Evolutionary conservation across 2,113 vertebrate species (phyloP).

Genomic region (Phaetusa simplex): DNA sequence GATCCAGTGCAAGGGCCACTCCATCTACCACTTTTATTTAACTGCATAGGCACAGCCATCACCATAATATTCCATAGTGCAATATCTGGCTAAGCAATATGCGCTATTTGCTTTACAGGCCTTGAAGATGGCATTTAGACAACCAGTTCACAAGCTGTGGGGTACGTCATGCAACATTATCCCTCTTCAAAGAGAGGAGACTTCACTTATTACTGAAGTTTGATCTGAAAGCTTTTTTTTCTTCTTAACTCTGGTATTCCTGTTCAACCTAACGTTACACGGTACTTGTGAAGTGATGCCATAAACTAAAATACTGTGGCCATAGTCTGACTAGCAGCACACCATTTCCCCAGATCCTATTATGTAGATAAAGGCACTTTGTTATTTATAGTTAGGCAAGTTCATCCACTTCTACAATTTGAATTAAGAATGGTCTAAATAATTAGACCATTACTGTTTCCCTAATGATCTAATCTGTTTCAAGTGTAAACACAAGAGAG

Average conservation of each 20-base stretch:
- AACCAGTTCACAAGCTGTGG: background rate
- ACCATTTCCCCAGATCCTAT: background rate
- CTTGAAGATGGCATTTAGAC: background rate
- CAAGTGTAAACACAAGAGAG: slow-evolving; percentile 21
- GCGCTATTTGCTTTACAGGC: background rate
- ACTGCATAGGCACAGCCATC: background rate
- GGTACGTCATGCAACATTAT: background rate
- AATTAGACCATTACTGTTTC: slow-evolving; percentile 34
- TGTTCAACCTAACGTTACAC: background rate
- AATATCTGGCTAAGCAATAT: background rate
- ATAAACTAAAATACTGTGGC: background rate
- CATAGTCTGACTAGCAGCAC: background rate
- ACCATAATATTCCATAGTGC: background rate
- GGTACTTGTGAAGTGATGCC: background rate
- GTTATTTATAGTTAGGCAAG: background rate
- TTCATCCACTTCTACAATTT: background rate
- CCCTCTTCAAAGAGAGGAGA: background rate
- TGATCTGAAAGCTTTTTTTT: background rate
- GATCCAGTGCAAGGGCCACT: background rate
- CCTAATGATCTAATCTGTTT: slow-evolving; percentile 31
- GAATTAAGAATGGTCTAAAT: slow-evolving; percentile 18
- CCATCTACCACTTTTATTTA: background rate
- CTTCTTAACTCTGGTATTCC: background rate
- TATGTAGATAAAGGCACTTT: background rate
- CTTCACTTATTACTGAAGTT: background rate